Conservation (phyloP, 2,113 vertebrate species). For the Ailurus styani region DNA sequence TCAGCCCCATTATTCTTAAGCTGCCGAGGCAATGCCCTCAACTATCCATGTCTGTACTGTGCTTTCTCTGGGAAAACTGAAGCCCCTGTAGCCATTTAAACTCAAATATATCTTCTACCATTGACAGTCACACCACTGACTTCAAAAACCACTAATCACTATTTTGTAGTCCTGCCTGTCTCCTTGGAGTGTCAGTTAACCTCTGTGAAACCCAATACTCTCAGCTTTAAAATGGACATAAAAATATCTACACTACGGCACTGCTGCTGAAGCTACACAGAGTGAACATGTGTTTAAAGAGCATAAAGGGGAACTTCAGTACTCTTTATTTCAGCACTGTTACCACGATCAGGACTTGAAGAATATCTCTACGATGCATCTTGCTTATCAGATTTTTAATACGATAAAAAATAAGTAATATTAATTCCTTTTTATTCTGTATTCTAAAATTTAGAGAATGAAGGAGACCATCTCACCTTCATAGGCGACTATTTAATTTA, state of each 20-base stretch:
- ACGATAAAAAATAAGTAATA: background rate
- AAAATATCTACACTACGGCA: background rate
- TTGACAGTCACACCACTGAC: background rate
- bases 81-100: background rate
- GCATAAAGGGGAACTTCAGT: background rate
- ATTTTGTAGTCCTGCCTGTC: background rate
- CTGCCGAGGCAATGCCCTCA: background rate
- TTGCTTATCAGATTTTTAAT: background rate
- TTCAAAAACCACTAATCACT: background rate
- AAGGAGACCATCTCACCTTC: background rate
- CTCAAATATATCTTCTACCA: background rate
- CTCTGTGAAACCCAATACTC: background rate
- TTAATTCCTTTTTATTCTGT: background rate
- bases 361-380: background rate
- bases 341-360: background rate
- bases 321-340: background rate
- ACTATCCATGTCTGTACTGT: background rate
- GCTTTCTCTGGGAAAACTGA: background rate
- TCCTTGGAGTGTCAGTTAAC: background rate
- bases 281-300: background rate
- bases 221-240: background rate
- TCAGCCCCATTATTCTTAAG: background rate
- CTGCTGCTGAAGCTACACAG: background rate
- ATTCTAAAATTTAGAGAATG: background rate
- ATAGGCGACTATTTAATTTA: background rate